These are phyloP conservation scores for Dicrurus megarhynchus DNA, from an alignment of 2,113 vertebrate genomes.

Conservation along the genomic window DNA sequence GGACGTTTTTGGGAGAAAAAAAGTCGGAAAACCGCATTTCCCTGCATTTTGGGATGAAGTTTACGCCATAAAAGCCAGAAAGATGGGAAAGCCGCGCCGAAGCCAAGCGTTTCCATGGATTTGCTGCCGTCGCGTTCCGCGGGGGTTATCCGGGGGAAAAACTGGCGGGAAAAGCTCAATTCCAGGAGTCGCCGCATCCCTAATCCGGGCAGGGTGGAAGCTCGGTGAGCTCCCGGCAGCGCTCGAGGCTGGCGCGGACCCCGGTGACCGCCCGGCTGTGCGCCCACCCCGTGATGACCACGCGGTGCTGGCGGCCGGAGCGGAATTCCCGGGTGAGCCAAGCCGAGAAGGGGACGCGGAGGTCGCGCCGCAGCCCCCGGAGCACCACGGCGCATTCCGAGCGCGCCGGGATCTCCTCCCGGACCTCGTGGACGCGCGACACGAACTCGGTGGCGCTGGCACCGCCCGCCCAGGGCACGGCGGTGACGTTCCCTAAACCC, in stretches of 20 bases:
- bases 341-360: not conserved
- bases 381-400: not conserved
- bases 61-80: not conserved
- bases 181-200: not conserved
- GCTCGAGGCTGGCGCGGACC: accelerated
- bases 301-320: not conserved
- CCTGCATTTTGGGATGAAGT: not conserved
- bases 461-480: not conserved
- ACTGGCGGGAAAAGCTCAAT: not conserved
- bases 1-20: not conserved
- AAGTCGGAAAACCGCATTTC: not conserved
- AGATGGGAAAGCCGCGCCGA: accelerated
- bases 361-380: accelerated
- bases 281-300: accelerated
- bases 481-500: accelerated
- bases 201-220: not conserved
- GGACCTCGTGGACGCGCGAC: accelerated
- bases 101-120: too few species aligned
- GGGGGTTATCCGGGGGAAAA: not conserved
- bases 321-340: not conserved
- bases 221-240: not conserved
- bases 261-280: not conserved
- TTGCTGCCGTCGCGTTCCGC: not conserved
- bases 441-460: not conserved
- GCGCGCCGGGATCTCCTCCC: not conserved